phyloP scores from a whole-genome alignment of 1,140 invertebrate species.

The Trichonephila inaurata region DNA sequence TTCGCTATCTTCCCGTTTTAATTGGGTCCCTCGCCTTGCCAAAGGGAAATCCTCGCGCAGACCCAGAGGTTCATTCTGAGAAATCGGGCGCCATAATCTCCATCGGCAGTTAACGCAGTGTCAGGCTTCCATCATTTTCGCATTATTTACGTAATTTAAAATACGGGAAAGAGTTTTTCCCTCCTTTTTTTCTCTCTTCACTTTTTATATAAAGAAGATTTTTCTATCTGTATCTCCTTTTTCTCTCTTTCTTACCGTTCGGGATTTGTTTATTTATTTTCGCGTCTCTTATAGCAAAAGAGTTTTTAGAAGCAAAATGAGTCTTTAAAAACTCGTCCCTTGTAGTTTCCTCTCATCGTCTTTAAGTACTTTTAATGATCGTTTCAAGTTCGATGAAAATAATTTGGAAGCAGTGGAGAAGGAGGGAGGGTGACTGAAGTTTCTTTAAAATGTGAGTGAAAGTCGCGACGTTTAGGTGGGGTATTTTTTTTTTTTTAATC shows the following conservation, averaged over 20 bases:
- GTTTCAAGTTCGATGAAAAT: slow-evolving; percentile 52
- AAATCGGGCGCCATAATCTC: slow-evolving; percentile 55
- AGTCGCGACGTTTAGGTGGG: slow-evolving; percentile 15
- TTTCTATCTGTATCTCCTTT: neutral
- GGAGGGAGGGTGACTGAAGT: neutral
- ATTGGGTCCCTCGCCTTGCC: slow-evolving; percentile 59
- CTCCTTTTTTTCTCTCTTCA: neutral
- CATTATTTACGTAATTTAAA: slow-evolving; percentile 77
- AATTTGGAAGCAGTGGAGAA: slow-evolving; percentile 23
- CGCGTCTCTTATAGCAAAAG: neutral
- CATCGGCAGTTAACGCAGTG: slow-evolving; percentile 58
- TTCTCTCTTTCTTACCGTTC: neutral
- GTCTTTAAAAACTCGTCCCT: slow-evolving; percentile 47
- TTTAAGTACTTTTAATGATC: slow-evolving; percentile 68
- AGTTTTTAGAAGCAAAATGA: slow-evolving; percentile 45
- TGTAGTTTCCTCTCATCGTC: slow-evolving; percentile 48
- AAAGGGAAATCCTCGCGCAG: neutral
- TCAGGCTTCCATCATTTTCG: slow-evolving; percentile 72
- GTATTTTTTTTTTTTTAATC: neutral
- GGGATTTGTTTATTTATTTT: slow-evolving; percentile 6
- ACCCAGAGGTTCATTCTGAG: slow-evolving; percentile 24
- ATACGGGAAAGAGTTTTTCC: slow-evolving; percentile 27
- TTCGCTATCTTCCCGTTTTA: slow-evolving; percentile 75
- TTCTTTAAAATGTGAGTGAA: neutral
- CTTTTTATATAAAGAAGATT: slow-evolving; percentile 9